Evolutionary conservation across 2,797 vertebrate genomes (phyloP), one percentile per base, ranked within the genome.

Genomic region (Sebastes baramenuke): DNA sequence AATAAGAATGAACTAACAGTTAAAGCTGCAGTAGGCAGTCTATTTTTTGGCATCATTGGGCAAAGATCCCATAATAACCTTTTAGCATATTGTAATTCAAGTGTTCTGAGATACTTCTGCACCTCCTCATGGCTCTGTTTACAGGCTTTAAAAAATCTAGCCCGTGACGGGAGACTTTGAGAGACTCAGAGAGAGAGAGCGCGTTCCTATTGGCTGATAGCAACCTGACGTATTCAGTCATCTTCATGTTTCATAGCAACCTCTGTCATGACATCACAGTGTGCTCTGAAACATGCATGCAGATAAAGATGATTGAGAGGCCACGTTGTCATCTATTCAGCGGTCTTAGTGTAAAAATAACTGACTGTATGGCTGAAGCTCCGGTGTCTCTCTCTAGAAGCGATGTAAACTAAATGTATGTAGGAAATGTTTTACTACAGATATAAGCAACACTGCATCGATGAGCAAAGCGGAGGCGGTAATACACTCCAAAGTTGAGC

Each of bases 401-500:
- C 1, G 13, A 12, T 4, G 2, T 9, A 60, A 49, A 49, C 4
- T 32, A 14, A 66, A 69, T 29, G 12, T 2, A 18, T 65, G 10
- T 14, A 16, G 36, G n/a, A 54, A 24, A 68, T 67, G 24, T 34
- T 2, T 42, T 16, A 62, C 32, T 22, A 34, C 22, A 38, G 27
- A 36, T 12, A n/a, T 30, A 55, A 38, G 32, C 27, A 66, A 36
- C 46, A 11, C 10, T 60, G 9, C 30, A 29, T 29, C 12, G 32
- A 65, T 10, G 36, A 60, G 18, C 6, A 64, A 20, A 46, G 42
- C 24, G 18, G 9, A 2, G n/a, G n/a, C 70, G 11, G 72, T 24
- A n/a, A 83, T 18, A 80, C 20, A 34, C 46, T 69, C 49, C 75
- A 20, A 82, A 62, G 34, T 80, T 68, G 8, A 55, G 71, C 36